phyloP scores from a whole-genome alignment of 2,888 invertebrate species.

The Amblyjoppa proteus region DNA sequence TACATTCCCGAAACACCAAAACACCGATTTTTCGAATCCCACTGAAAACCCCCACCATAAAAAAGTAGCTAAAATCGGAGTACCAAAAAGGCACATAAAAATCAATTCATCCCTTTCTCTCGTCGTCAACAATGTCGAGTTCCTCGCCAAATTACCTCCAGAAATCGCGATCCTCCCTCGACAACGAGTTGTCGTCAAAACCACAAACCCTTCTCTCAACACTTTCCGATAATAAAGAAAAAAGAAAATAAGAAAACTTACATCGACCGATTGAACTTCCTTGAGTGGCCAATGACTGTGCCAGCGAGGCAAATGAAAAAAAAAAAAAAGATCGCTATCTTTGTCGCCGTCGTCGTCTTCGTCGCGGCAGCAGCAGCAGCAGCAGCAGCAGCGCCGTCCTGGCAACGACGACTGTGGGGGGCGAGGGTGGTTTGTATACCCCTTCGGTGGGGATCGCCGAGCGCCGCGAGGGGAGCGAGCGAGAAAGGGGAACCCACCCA shows the following conservation, averaged over 20 bases:
- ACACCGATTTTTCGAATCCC: too few species aligned
- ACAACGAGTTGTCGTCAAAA: too few species aligned
- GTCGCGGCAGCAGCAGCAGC: constrained; percentile 24
- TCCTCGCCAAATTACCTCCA: too few species aligned
- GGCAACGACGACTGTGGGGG: constrained; percentile 52
- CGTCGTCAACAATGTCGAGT: too few species aligned
- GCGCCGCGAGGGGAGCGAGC: constrained; percentile 25
- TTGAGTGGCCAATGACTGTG: constrained; percentile 40
- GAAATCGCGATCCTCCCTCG: too few species aligned
- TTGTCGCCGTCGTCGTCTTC: constrained; percentile 48
- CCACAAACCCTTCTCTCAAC: too few species aligned
- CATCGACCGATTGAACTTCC: background rate
- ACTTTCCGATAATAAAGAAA: background rate
- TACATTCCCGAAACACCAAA: too few species aligned
- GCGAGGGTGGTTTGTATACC: constrained; percentile 14
- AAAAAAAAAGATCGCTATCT: background rate
- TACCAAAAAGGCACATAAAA: too few species aligned
- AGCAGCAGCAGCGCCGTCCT: constrained; percentile 54
- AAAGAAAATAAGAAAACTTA: background rate
- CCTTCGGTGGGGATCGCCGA: constrained; percentile 19
- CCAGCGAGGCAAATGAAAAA: background rate
- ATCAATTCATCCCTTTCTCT: too few species aligned
- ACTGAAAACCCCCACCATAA: too few species aligned
- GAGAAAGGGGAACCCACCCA: constrained; percentile 14
- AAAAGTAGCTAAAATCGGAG: too few species aligned